Evolutionary conservation across 2,888 invertebrate species (phyloP).

Genomic region (Ischnus inquisitorius): DNA sequence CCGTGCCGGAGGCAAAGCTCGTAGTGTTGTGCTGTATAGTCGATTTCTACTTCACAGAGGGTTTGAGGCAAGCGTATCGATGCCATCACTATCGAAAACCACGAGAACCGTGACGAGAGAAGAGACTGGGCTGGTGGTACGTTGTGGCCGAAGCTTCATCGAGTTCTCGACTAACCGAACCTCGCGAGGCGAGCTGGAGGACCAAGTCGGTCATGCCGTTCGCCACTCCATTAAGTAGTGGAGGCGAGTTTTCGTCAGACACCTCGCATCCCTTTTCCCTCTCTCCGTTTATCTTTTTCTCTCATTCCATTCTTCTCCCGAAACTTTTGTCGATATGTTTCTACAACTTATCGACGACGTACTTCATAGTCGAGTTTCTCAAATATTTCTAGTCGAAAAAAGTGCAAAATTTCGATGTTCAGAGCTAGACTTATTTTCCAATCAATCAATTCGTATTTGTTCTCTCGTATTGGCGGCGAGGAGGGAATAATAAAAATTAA

Average conservation of each 20-base stretch:
- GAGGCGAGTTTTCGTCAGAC: conserved; percentile 51
- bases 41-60: conserved; percentile 18
- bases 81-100: conserved; percentile 61
- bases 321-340: neutral
- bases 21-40: conserved; percentile 47
- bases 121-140: conserved; percentile 53
- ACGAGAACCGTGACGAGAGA: conserved; percentile 57
- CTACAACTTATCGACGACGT: neutral
- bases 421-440: no score
- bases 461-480: neutral
- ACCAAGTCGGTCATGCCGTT: conserved; percentile 25
- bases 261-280: neutral
- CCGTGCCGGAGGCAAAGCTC: conserved; percentile 24
- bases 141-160: conserved; percentile 56
- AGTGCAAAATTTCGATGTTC: no score
- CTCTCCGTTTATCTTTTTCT: no score
- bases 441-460: no score
- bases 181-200: neutral
- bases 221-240: conserved; percentile 47
- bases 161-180: conserved; percentile 38
- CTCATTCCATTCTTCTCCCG: neutral
- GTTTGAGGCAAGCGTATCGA: conserved; percentile 35
- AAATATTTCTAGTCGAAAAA: no score
- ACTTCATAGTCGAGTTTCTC: neutral
- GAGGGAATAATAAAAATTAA: neutral